Conservation (phyloP, 2,797 vertebrate genomes). For the Eptatretus atami region DNA sequence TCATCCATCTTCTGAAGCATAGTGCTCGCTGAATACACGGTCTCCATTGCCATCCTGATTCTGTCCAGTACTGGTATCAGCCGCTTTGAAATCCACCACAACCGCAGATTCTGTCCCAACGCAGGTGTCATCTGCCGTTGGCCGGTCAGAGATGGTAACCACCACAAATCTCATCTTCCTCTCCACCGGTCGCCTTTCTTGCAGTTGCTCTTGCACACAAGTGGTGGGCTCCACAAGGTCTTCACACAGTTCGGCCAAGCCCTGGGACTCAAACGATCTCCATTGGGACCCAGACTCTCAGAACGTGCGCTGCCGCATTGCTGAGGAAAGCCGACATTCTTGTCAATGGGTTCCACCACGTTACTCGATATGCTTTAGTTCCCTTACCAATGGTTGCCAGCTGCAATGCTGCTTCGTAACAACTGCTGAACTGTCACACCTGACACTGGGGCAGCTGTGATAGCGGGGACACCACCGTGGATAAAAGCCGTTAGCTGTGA, state of each 20-base stretch:
- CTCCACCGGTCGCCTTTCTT: not conserved
- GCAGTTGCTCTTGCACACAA: not conserved
- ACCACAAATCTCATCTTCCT: slow-evolving; percentile 1
- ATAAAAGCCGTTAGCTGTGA: slow-evolving; percentile 21
- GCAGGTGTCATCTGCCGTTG: not conserved
- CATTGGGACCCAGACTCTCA: too few relatives aligned
- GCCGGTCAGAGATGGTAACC: slow-evolving; percentile 1
- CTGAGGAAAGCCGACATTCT: too few relatives aligned
- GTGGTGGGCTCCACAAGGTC: too few relatives aligned
- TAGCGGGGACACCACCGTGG: slow-evolving; percentile 28
- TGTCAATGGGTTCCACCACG: too few relatives aligned
- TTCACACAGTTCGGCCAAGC: too few relatives aligned
- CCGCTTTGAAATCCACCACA: slow-evolving; percentile 3
- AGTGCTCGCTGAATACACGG: too few relatives aligned
- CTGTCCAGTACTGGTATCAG: not conserved
- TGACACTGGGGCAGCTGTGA: slow-evolving; percentile 22
- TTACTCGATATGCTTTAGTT: too few relatives aligned
- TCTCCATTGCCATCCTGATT: too few relatives aligned
- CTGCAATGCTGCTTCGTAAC: slow-evolving; percentile 13
- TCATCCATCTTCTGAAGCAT: too few relatives aligned
- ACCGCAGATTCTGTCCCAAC: not conserved
- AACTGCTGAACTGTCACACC: slow-evolving; percentile 19
- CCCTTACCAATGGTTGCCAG: too few relatives aligned
- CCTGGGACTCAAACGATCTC: too few relatives aligned
- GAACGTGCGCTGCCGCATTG: too few relatives aligned